Conservation (phyloP, 2,888 invertebrate species). For the Microctonus hyperodae region DNA sequence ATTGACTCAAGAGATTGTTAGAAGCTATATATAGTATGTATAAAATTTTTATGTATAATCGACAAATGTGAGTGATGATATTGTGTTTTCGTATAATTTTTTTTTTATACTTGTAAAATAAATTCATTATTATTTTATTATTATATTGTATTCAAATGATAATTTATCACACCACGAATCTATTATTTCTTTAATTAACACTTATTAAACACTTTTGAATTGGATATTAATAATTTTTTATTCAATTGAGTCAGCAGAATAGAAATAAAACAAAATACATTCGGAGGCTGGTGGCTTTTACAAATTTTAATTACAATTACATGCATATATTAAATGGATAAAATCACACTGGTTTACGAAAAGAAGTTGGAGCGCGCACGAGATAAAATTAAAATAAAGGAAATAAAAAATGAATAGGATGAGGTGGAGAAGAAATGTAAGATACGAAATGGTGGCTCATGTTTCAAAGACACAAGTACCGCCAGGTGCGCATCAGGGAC, state of each 20-base stretch:
- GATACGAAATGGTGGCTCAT: constrained; percentile 50
- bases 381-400: constrained; percentile 19
- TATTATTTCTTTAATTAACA: too few species aligned
- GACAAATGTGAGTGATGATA: not conserved
- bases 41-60: constrained; percentile 3
- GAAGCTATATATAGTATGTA: constrained; percentile 12
- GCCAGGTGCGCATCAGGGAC: constrained; percentile 58
- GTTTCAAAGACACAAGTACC: constrained; percentile 59
- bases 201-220: not conserved
- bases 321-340: not conserved
- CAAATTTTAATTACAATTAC: too few species aligned
- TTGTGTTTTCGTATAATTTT: constrained; percentile 4
- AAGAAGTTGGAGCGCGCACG: not conserved
- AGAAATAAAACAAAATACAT: too few species aligned
- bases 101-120: constrained; percentile 51
- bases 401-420: constrained; percentile 9
- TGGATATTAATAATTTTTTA: not conserved
- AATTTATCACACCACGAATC: not conserved
- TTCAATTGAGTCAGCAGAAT: too few species aligned
- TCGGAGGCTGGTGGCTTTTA: too few species aligned
- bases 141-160: not conserved
- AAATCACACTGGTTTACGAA: not conserved
- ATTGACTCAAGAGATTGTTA: constrained; percentile 7
- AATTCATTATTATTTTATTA: constrained; percentile 60
- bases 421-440: constrained; percentile 25